Evolutionary conservation across 2,797 vertebrate species (phyloP).

Genomic region (Anas acuta): DNA sequence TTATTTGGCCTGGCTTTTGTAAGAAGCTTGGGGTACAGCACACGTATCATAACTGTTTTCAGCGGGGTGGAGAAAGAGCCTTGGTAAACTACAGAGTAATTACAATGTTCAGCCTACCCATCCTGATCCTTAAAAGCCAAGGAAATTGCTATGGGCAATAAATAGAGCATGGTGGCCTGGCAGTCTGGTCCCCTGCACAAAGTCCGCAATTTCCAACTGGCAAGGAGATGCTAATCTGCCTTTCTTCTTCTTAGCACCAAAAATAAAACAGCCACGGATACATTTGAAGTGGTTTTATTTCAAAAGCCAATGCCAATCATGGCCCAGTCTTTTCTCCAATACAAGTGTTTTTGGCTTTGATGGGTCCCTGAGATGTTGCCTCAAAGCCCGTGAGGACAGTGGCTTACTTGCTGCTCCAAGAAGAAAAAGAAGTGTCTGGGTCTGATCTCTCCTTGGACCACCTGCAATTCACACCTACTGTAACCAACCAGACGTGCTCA

Average conservation of each 20-base stretch:
- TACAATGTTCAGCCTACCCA: not conserved
- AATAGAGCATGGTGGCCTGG: constrained; percentile 29
- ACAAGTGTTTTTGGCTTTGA: not conserved
- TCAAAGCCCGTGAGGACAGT: not conserved
- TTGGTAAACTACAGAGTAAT: not conserved
- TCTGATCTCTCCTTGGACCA: not conserved
- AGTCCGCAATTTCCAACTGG: not conserved
- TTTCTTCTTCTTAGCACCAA: not conserved
- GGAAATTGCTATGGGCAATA: constrained; percentile 39
- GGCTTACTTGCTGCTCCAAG: not conserved
- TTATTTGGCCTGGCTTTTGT: not conserved
- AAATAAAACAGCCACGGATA: not conserved
- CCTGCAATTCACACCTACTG: not conserved
- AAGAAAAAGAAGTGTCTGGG: not conserved
- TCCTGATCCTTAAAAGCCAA: not conserved
- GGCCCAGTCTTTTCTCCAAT: not conserved
- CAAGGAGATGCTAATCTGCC: not conserved
- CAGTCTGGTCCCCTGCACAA: not conserved
- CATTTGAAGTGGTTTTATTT: constrained; percentile 11
- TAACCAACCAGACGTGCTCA: accelerated
- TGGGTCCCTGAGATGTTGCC: not conserved
- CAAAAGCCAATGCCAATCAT: not conserved
- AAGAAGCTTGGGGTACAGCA: not conserved
- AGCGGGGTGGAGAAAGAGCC: not conserved
- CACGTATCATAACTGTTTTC: not conserved